Conservation (phyloP, 1,140 invertebrate species). For the Adoxophyes honmai region DNA sequence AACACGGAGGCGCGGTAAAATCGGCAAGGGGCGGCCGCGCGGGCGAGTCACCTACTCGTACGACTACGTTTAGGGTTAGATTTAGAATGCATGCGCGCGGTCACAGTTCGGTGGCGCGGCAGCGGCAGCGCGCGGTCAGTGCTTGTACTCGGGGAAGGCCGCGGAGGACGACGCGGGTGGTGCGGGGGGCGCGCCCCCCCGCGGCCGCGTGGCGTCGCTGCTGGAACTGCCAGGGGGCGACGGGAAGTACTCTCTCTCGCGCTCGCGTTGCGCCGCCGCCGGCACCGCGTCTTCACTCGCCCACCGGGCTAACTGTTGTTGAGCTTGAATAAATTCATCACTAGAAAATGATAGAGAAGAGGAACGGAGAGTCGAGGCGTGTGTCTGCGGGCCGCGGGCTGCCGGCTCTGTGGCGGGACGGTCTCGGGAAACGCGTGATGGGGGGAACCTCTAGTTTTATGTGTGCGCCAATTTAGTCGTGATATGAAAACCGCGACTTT, state of each 20-base stretch:
- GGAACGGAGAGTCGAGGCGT: slow-evolving; percentile 72
- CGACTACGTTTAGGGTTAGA: neutral
- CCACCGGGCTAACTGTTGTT: slow-evolving; percentile 93
- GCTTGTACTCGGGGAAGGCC: slow-evolving; percentile 79
- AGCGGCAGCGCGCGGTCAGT: slow-evolving; percentile 52
- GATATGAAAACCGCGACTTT: too few relatives aligned
- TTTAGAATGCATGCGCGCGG: slow-evolving; percentile 16
- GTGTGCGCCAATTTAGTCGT: too few relatives aligned
- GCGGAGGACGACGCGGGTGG: slow-evolving; percentile 52
- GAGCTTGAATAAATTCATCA: slow-evolving; percentile 96
- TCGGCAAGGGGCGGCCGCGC: slow-evolving; percentile 17
- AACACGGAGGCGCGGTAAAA: slow-evolving; percentile 1
- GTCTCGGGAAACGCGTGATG: too few relatives aligned
- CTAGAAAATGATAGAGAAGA: slow-evolving; percentile 89
- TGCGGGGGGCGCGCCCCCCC: slow-evolving; percentile 40
- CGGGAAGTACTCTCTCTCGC: slow-evolving; percentile 77
- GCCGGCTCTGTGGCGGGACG: slow-evolving; percentile 24
- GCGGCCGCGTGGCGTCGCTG: slow-evolving; percentile 40
- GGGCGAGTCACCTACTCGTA: slow-evolving; percentile 13
- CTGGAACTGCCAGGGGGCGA: slow-evolving; percentile 59
- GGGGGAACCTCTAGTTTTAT: too few relatives aligned
- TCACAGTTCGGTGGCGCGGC: slow-evolving; percentile 38
- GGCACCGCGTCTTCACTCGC: slow-evolving; percentile 91
- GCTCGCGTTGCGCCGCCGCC: slow-evolving; percentile 70
- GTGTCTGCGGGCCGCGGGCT: slow-evolving; percentile 43